Evolutionary conservation across 1,140 invertebrate species (phyloP), one percentile per base, ranked within the genome.

Genomic region (Drosophila tani): DNA sequence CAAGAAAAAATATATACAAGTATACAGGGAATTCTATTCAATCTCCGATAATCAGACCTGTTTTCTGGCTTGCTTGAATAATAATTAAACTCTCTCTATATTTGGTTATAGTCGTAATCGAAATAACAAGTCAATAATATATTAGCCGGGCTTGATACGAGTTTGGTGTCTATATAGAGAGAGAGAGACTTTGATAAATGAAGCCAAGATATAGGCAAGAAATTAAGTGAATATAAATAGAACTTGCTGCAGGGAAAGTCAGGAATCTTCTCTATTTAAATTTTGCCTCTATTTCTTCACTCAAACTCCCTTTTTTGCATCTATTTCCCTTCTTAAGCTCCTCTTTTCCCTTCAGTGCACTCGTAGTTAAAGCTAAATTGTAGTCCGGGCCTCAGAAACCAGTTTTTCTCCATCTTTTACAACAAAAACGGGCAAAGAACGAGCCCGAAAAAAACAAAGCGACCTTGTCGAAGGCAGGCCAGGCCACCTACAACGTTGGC

Each of bases 381-480:
- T 43, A 65, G 24, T 63, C 41, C 27, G 43, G 41, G 14, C 8
- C 40, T 2, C 24, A 14, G 38, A 76, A 76, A 76, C 74, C 40
- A 55, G 74, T 76, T 76, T 66, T 35, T 5, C 43, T 32, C 21
- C 32, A 15, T 19, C 53, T 49, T 73, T 53, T 32, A 15, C 21
- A 15, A 7, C 14, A 43, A 24, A 56, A 27, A 56, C 15, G n/a
- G 11, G 6, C 3, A 17, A 58, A 65, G 47, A 69, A 66, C 46
- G 27, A 41, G 43, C 15, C 29, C 24, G 12, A 32, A 43, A 60
- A 47, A 60, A 47, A 58, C 50, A 71, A 60, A 65, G 68, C 78
- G 80, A 82, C 80, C 79, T 82, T 82, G 79, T 59, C 57, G 74
- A 76, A 75, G 74, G 74, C 71, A 53, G 76, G 41, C 71, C 75